Conservation (phyloP, 1,140 invertebrate genomes). For the Ladona fulva region DNA sequence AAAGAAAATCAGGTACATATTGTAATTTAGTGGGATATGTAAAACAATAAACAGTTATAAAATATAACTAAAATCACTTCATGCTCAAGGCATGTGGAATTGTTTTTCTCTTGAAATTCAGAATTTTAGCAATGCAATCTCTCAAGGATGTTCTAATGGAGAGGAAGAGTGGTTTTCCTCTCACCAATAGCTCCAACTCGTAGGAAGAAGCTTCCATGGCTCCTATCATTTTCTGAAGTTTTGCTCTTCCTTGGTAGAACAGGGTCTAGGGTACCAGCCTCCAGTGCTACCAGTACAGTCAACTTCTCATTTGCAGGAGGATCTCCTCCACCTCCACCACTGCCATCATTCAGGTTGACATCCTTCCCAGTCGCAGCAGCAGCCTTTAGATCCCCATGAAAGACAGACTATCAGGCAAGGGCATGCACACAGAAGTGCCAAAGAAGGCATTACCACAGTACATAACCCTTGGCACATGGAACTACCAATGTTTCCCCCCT, state of each 20-base stretch:
- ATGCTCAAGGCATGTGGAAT: neutral
- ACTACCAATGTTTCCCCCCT: too few relatives aligned
- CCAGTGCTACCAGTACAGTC: slow-evolving; percentile 43
- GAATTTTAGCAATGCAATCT: neutral
- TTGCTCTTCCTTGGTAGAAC: slow-evolving; percentile 62
- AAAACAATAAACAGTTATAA: too few relatives aligned
- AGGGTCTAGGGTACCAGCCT: slow-evolving; percentile 42
- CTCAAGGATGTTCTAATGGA: too few relatives aligned
- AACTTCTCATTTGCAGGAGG: slow-evolving; percentile 31
- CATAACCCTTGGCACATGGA: too few relatives aligned
- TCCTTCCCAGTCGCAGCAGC: slow-evolving; percentile 25
- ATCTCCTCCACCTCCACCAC: slow-evolving; percentile 26
- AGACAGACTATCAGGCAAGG: too few relatives aligned
- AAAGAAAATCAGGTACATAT: too few relatives aligned
- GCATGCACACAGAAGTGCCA: too few relatives aligned
- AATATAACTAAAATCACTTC: too few relatives aligned
- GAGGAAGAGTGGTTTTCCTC: slow-evolving; percentile 19
- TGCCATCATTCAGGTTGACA: slow-evolving; percentile 31
- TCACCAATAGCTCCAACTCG: slow-evolving; percentile 91
- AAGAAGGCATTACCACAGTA: too few relatives aligned
- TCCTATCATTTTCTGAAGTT: slow-evolving; percentile 85
- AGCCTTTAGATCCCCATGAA: too few relatives aligned
- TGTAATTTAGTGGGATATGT: too few relatives aligned
- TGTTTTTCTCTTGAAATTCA: neutral
- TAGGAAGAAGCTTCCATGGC: slow-evolving; percentile 92